phyloP scores from a whole-genome alignment of 2,888 invertebrate genomes.

The Phymatocera aterrima region DNA sequence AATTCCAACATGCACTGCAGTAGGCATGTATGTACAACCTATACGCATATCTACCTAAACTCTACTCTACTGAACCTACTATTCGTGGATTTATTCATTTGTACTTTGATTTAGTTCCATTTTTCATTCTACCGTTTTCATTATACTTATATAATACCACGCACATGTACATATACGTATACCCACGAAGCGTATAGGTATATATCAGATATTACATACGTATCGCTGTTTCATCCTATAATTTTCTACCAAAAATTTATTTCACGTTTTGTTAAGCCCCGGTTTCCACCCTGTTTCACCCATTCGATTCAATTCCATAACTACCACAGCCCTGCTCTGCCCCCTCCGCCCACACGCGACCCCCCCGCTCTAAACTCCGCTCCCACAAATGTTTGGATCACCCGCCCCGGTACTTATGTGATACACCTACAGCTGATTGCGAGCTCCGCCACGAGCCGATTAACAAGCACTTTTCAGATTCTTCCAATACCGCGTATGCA shows the following conservation, averaged over 20 bases:
- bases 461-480: too few relatives aligned
- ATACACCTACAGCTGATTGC: too few relatives aligned
- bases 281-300: constrained; percentile 20
- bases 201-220: neutral
- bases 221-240: too few relatives aligned
- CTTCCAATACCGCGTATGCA: too few relatives aligned
- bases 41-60: too few relatives aligned
- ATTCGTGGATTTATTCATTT: constrained; percentile 13
- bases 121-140: neutral
- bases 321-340: too few relatives aligned
- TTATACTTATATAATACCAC: neutral
- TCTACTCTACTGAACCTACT: too few relatives aligned
- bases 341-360: neutral
- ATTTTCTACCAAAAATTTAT: constrained; percentile 10
- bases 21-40: too few relatives aligned
- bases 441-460: too few relatives aligned
- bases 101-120: neutral
- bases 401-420: too few relatives aligned
- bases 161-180: neutral
- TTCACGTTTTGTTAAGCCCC: constrained; percentile 28
- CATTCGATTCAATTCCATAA: constrained; percentile 8
- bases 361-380: neutral
- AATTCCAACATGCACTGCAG: neutral
- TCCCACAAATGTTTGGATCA: neutral
- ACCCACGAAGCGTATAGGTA: too few relatives aligned